Evolutionary conservation across 2,888 invertebrate genomes (phyloP).

Genomic region (Altica lythri): DNA sequence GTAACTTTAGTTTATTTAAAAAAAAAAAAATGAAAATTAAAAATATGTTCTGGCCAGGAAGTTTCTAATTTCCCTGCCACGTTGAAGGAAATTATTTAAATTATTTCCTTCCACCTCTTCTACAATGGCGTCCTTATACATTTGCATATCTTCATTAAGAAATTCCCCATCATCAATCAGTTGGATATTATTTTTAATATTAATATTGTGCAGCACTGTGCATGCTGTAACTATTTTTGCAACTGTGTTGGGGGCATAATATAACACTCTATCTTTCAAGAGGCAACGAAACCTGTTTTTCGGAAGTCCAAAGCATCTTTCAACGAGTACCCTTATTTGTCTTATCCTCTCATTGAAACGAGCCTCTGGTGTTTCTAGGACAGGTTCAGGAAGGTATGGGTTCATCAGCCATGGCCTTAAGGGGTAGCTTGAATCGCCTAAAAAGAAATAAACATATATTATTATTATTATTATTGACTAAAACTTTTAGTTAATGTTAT

Average conservation of each 20-base stretch:
- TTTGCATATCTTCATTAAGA: background rate
- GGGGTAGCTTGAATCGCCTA: background rate
- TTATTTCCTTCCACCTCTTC: background rate
- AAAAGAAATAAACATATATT: background rate
- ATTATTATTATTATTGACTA: background rate
- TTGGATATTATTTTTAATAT: no score
- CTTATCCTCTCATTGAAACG: background rate
- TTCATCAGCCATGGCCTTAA: background rate
- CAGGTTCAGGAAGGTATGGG: constrained; percentile 1
- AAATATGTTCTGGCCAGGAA: background rate
- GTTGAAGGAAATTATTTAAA: constrained; percentile 1
- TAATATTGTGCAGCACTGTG: no score
- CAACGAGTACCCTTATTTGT: background rate
- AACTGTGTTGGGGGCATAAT: no score
- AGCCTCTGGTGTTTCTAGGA: background rate
- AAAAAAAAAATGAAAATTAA: no score
- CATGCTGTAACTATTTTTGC: no score
- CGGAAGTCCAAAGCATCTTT: no score
- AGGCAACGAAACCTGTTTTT: no score
- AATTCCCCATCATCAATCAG: background rate
- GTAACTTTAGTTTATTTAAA: background rate
- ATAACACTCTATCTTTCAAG: no score
- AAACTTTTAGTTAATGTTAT: no score
- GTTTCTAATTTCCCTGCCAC: background rate
- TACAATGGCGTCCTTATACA: background rate